Percentiles rank a stretch among this genome's conserved stretches.
phyloP scores from a whole-genome alignment of 1,140 invertebrate genomes.

The Meteorus sp. region DNA sequence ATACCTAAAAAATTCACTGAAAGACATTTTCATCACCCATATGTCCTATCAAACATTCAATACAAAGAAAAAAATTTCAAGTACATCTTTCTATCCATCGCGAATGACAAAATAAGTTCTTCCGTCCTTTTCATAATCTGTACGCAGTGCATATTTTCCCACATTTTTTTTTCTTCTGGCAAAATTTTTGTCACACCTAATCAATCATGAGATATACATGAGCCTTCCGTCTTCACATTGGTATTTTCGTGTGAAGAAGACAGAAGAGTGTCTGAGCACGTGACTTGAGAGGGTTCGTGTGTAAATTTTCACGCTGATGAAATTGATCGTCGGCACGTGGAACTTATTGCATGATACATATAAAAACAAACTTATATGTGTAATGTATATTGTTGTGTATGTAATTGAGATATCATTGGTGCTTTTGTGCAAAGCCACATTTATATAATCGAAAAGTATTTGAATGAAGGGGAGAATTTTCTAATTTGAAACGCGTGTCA shows the following conservation, averaged over 20 bases:
- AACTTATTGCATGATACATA: not conserved
- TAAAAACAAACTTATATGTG: not conserved
- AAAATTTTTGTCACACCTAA: not conserved
- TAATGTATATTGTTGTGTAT: not conserved
- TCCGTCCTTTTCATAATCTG: too few relatives aligned
- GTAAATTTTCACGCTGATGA: not conserved
- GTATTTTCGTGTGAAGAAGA: not conserved
- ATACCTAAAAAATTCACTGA: slow-evolving; percentile 8
- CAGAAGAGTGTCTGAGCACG: not conserved
- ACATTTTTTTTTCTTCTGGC: too few relatives aligned
- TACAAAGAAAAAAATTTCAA: too few relatives aligned
- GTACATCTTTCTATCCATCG: too few relatives aligned
- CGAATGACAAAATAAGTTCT: too few relatives aligned
- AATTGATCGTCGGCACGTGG: slow-evolving; percentile 24
- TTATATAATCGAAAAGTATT: slow-evolving; percentile 3
- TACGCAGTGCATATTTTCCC: too few relatives aligned
- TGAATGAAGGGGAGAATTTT: slow-evolving; percentile 15
- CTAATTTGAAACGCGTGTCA: slow-evolving; percentile 36
- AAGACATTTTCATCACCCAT: slow-evolving; percentile 1
- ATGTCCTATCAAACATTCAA: not conserved
- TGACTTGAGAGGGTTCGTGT: too few relatives aligned
- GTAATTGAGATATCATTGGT: slow-evolving; percentile 50
- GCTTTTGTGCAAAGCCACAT: slow-evolving; percentile 20
- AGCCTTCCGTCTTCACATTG: not conserved
- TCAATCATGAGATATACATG: not conserved